These are phyloP conservation scores for Alitta virens DNA, from an alignment of 2,888 invertebrate species.

Conservation along the genomic window DNA sequence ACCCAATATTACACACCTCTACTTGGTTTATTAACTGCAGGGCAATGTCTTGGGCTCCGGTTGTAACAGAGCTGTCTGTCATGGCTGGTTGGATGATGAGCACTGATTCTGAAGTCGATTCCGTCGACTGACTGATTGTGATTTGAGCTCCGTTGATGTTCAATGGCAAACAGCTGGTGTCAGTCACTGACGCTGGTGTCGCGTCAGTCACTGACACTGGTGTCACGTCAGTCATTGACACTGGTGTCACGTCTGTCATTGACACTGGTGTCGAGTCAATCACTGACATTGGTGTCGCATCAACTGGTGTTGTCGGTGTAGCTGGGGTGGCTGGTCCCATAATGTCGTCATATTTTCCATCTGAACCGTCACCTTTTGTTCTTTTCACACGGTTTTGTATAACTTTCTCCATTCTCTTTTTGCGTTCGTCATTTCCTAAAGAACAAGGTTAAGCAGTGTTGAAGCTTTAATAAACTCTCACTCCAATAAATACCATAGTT, in stretches of 20 bases:
- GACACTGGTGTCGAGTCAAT: conserved; percentile 3
- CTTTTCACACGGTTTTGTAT: conserved; percentile 71
- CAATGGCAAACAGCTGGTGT: not conserved
- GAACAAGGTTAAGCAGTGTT: not conserved
- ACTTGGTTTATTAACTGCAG: too few species aligned
- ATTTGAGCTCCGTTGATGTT: too few species aligned
- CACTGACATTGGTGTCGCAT: not conserved
- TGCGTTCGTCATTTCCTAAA: conserved; percentile 71
- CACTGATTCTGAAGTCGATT: too few species aligned
- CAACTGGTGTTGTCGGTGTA: not conserved
- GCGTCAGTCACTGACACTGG: not conserved
- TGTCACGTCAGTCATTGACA: conserved; percentile 1
- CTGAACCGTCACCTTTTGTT: not conserved
- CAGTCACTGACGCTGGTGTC: conserved; percentile 6
- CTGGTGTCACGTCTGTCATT: conserved; percentile 2
- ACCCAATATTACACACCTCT: too few species aligned
- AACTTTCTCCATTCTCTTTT: conserved; percentile 78
- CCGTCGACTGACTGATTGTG: too few species aligned
- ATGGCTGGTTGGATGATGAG: too few species aligned
- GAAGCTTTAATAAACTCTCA: not conserved
- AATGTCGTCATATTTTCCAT: not conserved
- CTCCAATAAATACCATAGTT: too few species aligned
- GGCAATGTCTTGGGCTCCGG: too few species aligned
- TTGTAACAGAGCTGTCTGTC: too few species aligned
- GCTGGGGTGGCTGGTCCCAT: not conserved